Conservation (phyloP, 2,888 invertebrate species). For the Orchestes rusci region DNA sequence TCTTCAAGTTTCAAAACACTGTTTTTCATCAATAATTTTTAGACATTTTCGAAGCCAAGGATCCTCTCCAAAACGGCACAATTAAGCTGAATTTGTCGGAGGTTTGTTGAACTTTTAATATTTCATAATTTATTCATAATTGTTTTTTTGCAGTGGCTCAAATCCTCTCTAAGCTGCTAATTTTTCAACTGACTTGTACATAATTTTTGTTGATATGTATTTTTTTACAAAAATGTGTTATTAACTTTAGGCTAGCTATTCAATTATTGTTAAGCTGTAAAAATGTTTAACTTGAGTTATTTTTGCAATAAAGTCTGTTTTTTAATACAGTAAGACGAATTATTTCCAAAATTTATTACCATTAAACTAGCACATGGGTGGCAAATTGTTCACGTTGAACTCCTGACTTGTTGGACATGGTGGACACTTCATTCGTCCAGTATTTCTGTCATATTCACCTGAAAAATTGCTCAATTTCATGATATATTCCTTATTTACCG, state of each 20-base stretch:
- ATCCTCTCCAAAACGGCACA: slow-evolving; percentile 71
- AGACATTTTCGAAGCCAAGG: slow-evolving; percentile 70
- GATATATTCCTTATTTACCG: not conserved
- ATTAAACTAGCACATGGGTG: slow-evolving; percentile 12
- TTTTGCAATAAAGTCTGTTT: not conserved
- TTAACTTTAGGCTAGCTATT: too few species aligned
- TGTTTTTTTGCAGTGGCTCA: slow-evolving; percentile 63
- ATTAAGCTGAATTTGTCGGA: slow-evolving; percentile 76
- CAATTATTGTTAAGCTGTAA: not conserved
- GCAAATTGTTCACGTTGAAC: slow-evolving; percentile 10
- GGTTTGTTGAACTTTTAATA: slow-evolving; percentile 43
- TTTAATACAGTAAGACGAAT: too few species aligned
- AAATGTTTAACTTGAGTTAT: not conserved
- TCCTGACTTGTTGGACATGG: slow-evolving; percentile 12
- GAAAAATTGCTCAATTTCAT: slow-evolving; percentile 1
- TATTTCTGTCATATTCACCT: slow-evolving; percentile 40
- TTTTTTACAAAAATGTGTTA: too few species aligned
- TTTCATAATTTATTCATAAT: not conserved
- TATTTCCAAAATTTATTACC: not conserved
- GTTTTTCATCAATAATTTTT: too few species aligned
- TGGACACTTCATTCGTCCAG: slow-evolving; percentile 25
- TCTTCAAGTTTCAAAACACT: too few species aligned
- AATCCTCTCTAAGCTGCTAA: slow-evolving; percentile 63
- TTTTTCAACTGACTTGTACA: too few species aligned
- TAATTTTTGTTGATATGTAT: too few species aligned